Evolutionary conservation across 1,140 invertebrate species (phyloP).

Genomic region (Drosophila serrata): DNA sequence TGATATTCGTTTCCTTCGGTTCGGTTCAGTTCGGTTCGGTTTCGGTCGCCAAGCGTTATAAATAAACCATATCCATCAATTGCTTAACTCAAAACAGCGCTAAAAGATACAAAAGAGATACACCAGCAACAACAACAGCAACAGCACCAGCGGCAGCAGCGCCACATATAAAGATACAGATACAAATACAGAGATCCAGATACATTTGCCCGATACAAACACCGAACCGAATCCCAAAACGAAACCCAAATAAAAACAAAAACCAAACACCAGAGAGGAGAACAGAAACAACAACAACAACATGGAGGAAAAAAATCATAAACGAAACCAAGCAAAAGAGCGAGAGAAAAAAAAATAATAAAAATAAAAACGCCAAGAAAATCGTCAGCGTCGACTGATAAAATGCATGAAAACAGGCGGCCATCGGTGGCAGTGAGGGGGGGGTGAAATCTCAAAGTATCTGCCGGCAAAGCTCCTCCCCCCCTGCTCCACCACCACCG

Average conservation of each 20-base stretch:
- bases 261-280: constrained; percentile 46
- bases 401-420: constrained; percentile 68
- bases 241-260: constrained; percentile 78
- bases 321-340: constrained; percentile 40
- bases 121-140: constrained; percentile 32
- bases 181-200: constrained; percentile 63
- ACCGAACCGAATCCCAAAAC: constrained; percentile 55
- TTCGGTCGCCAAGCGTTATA: constrained; percentile 81
- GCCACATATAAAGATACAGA: constrained; percentile 65
- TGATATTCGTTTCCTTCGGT: constrained; percentile 34
- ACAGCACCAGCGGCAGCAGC: constrained; percentile 17
- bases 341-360: constrained; percentile 51
- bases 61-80: constrained; percentile 84
- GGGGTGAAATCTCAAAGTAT: constrained; percentile 74
- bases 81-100: constrained; percentile 83
- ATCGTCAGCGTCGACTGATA: constrained; percentile 75
- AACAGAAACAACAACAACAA: constrained; percentile 26
- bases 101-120: constrained; percentile 82
- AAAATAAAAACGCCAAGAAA: constrained; percentile 69
- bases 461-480: constrained; percentile 56
- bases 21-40: constrained; percentile 58
- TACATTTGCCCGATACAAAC: constrained; percentile 59
- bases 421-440: neutral
- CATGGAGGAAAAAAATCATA: constrained; percentile 41
- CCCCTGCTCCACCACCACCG: neutral